Evolutionary conservation across 2,888 invertebrate species (phyloP), one percentile per base, ranked within the genome.

Genomic region (Ceraclea dissimilis): DNA sequence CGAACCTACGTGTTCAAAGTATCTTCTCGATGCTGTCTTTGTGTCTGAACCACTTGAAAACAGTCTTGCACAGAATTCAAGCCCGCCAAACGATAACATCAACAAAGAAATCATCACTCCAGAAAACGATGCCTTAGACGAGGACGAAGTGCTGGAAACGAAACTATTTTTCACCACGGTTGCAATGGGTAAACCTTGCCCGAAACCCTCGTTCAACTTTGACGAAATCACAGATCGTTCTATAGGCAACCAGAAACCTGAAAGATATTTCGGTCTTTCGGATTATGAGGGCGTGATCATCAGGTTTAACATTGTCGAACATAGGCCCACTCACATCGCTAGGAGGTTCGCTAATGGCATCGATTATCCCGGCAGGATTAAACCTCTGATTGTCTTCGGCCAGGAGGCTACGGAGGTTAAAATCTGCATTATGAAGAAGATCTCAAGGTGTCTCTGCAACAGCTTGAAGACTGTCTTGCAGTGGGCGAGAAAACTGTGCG

Each of bases 241-340:
- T 33, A 56, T 56, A 33, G 52, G 44, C 17, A 33, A 54, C 20
- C 44, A 19, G n/a, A 31, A 56, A 13, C 68, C 71, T 54, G 68
- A 68, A 57, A 65, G 70, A 63, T 72, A 70, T 66, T 73, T 73
- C 64, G 72, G 68, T 50, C 68, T 74, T 51, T 70, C 70, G 63
- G 72, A 74, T 49, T 63, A 68, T 57, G 72, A 73, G 61, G 58
- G 60, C 19, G 60, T 63, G 11, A 63, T 63, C 43, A 55, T 64
- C 16, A 50, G 54, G 13, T 62, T 62, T 44, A 58, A 62, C 47
- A 46, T 62, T 1, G 56, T 53, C 16, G 62, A 62, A 46, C 50
- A 58, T 51, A 52, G 54, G 21, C 56, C 51, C 2, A n/a, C 48
- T 11, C 52, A 54, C 19, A 47, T 26, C 1, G 39, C 11, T 21